Base-by-base conservation (phyloP, 2,113 vertebrate genomes). In the Cephalopholis sonnerati region DNA sequence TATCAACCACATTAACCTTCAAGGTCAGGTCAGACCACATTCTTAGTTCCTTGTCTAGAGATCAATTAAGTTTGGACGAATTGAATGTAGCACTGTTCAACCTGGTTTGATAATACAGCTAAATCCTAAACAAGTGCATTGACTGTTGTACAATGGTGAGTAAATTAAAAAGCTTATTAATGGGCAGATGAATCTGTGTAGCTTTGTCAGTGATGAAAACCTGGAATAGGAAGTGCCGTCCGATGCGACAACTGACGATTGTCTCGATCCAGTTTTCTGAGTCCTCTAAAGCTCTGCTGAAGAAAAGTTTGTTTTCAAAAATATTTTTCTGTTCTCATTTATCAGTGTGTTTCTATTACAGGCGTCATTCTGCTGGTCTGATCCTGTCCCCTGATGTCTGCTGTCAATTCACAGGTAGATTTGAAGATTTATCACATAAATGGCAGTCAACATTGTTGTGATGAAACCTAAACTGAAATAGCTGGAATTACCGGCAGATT, bases 401-500 rank as follows among this genome's bases (percentile, higher is more conserved):
- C 25, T 11, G 8, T 12, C 5, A 55, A 1, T 32, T 12, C 55
- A 57, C 64, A 83, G 87, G 87, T 91, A 74, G 0, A 0, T 27
- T 25, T 17, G 4, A 17, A 10, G 0, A 3, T 58, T 11, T 71
- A 5, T 0, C 29, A 7, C 7, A 16, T 2, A 17, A n/a, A 27
- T 55, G 0, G 1, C 5, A 22, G 22, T 44, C 0, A 0, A 51
- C 0, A 1, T 16, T 84, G 77, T 91, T 11, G 5, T 93, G 93
- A 90, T 85, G 84, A 87, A 76, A 66, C 0, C 58, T 68, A 89
- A 91, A 90, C 88, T 89, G 66, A 83, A 77, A 81, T n/a, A 82
- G 83, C 87, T 97, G 97, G 97, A 97, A 97, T 97, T 97, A 97
- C 97, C 96, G 96, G 85, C 97, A 97, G 96, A 97, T 93, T 92